Conservation (phyloP, 2,113 vertebrate species). For the Chamaea fasciata region DNA sequence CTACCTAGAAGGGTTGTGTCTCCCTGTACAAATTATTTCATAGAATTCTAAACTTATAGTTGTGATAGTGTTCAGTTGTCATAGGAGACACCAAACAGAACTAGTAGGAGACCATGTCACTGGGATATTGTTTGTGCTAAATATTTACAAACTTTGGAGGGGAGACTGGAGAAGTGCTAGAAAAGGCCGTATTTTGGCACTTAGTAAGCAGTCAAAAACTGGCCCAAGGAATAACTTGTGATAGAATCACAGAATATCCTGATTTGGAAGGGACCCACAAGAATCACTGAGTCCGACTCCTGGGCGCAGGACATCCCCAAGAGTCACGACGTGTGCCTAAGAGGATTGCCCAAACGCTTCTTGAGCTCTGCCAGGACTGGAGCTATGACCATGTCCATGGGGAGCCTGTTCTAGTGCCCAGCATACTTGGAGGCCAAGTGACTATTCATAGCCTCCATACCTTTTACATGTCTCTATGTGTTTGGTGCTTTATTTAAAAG, state of each 20-base stretch:
- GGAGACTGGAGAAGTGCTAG: not conserved
- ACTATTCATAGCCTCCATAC: not conserved
- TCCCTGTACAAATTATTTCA: not conserved
- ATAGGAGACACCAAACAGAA: not conserved
- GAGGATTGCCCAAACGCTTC: not conserved
- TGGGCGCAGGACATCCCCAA: not conserved
- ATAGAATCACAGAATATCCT: not conserved
- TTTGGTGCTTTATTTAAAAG: not conserved
- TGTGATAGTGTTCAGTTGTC: not conserved
- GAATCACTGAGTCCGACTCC: accelerated
- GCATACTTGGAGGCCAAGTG: not conserved
- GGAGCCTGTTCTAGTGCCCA: not conserved
- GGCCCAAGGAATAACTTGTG: not conserved
- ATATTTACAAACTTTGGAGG: not conserved
- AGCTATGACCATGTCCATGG: not conserved
- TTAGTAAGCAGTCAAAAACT: not conserved
- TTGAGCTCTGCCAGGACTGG: not conserved
- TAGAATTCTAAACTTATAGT: not conserved
- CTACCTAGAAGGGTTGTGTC: not conserved
- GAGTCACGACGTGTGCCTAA: not conserved
- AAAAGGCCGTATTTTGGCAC: not conserved
- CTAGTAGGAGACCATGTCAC: not conserved
- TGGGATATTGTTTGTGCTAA: not conserved
- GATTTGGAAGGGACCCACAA: not conserved
- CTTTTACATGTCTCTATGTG: not conserved